Conservation (phyloP, 2,797 vertebrate genomes). For the Danio tinwini region DNA sequence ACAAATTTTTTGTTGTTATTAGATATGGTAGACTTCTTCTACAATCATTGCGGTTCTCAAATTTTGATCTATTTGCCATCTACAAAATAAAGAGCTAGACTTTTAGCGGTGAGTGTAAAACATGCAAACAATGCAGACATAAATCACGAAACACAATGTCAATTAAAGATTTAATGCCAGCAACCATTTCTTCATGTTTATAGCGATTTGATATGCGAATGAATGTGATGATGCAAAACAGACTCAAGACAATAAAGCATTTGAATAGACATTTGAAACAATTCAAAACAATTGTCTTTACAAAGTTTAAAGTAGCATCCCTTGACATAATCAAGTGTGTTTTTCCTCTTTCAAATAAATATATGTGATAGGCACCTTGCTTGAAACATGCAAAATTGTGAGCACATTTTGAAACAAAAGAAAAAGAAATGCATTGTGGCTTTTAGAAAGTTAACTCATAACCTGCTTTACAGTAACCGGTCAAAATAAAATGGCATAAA, state of each 20-base stretch:
- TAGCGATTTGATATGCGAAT: conserved; percentile 4
- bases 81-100: too few species aligned
- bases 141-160: conserved; percentile 5
- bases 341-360: neutral
- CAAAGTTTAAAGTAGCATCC: neutral
- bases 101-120: neutral
- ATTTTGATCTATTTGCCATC: too few species aligned
- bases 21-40: too few species aligned
- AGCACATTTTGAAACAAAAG: conserved; percentile 2
- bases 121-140: neutral
- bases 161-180: conserved; percentile 54
- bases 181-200: conserved; percentile 42
- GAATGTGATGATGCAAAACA: neutral
- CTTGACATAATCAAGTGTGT: neutral
- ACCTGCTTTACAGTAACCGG: neutral
- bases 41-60: too few species aligned
- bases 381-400: conserved; percentile 24
- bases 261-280: conserved; percentile 19
- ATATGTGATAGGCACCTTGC: conserved; percentile 24
- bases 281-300: conserved; percentile 1
- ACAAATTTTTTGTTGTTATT: too few species aligned
- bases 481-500: conserved; percentile 1
- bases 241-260: neutral
- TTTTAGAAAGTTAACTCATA: neutral
- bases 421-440: neutral